Percentiles rank a stretch among this genome's conserved stretches.
Evolutionary conservation across 2,797 vertebrate species (phyloP).

Genomic region (Todus mexicanus): DNA sequence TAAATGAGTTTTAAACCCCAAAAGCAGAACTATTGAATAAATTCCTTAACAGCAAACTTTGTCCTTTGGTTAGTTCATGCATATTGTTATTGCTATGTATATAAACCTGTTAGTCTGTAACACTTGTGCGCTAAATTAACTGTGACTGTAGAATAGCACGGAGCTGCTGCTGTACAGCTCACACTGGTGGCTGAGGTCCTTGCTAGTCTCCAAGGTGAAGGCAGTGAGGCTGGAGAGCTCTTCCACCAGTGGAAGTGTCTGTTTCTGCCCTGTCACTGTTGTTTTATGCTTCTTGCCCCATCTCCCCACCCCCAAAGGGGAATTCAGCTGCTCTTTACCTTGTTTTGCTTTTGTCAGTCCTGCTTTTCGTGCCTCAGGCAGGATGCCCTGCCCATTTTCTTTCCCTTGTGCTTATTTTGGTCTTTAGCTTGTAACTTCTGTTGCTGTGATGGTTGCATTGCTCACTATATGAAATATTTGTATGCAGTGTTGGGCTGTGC

Average conservation of each 20-base stretch:
- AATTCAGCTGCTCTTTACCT: not conserved
- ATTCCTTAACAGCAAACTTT: not conserved
- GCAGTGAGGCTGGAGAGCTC: not conserved
- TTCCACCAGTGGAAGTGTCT: not conserved
- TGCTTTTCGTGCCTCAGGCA: not conserved
- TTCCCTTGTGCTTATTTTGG: not conserved
- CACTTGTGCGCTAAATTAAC: not conserved
- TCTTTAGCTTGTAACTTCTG: not conserved
- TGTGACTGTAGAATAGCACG: not conserved
- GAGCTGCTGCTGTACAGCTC: not conserved
- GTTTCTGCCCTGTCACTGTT: not conserved
- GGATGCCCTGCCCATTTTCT: not conserved
- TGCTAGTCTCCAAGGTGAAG: not conserved
- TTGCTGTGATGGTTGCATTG: accelerated
- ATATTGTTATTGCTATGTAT: not conserved
- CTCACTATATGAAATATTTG: not conserved
- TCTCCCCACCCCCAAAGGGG: accelerated
- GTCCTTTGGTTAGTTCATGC: not conserved
- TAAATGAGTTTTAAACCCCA: not conserved
- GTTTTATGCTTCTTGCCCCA: not conserved
- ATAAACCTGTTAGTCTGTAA: not conserved
- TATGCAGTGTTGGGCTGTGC: accelerated
- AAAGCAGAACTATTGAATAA: not conserved
- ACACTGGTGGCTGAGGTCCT: not conserved
- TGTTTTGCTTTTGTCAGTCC: not conserved